Percentiles rank a stretch among this genome's conserved stretches.
Evolutionary conservation across 2,888 invertebrate genomes (phyloP).

Genomic region (Phorcus lineatus): DNA sequence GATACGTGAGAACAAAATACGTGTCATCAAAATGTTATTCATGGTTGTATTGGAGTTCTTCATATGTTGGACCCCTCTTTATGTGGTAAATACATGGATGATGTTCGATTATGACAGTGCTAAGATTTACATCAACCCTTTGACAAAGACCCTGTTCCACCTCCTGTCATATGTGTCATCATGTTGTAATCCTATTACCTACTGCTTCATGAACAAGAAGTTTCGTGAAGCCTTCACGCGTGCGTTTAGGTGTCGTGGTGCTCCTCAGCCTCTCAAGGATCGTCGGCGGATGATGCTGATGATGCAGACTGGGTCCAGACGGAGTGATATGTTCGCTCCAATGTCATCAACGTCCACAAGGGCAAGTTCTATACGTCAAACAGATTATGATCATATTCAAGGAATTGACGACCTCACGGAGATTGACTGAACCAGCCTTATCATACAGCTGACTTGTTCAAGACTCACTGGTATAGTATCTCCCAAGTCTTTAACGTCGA

Average conservation of each 20-base stretch:
- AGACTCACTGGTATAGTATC: constrained; percentile 30
- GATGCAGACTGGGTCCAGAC: constrained; percentile 30
- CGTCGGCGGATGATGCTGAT: constrained; percentile 31
- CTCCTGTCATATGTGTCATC: constrained; percentile 87
- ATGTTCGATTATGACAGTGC: constrained; percentile 84
- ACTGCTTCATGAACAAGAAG: constrained; percentile 92
- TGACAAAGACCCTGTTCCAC: constrained; percentile 82
- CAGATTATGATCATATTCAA: constrained; percentile 22
- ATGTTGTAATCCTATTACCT: constrained; percentile 92
- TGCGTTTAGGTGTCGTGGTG: constrained; percentile 81
- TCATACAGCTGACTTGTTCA: constrained; percentile 30
- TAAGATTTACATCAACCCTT: constrained; percentile 42
- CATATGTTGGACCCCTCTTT: constrained; percentile 91
- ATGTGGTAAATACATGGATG: constrained; percentile 86
- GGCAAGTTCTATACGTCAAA: constrained; percentile 29
- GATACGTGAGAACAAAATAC: constrained; percentile 81
- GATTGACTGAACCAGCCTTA: not conserved
- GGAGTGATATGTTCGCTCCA: constrained; percentile 33
- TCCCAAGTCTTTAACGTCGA: constrained; percentile 28
- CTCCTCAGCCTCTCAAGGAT: constrained; percentile 34
- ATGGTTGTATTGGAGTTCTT: constrained; percentile 92
- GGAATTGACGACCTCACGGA: constrained; percentile 17
- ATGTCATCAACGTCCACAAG: constrained; percentile 27
- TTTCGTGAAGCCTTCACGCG: constrained; percentile 88
- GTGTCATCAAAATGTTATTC: constrained; percentile 84